Evolutionary conservation across 2,888 invertebrate genomes (phyloP), one percentile per base, ranked within the genome.

Genomic region (Pilophorus perplexus): DNA sequence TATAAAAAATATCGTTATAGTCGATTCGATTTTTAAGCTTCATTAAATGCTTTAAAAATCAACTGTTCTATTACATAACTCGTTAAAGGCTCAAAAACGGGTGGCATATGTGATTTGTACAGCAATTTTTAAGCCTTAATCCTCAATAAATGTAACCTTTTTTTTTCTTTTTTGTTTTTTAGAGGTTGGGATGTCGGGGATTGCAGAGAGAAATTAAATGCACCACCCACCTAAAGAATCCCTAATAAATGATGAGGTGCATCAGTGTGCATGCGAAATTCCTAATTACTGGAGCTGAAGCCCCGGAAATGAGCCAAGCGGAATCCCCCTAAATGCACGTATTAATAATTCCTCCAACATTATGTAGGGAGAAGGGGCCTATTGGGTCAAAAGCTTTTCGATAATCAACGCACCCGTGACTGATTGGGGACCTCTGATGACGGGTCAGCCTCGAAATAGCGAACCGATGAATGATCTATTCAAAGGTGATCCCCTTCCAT

Each of bases 291-390:
- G 20, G 42, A 42, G 14, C 42, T 25, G 59, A 59, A 59, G 59
- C 59, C 59, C 40, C 42, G 42, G 59, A 55, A 55, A 40, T 59
- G 42, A 59, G 42, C 42, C 6, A 3, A 14, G 2, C 16, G 18
- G 42, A 59, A 59, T 42, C 59, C 59, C 42, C 12, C 42, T 59
- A 59, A 59, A 59, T 59, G 59, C 59, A 23, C 59, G 59, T 59
- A 42, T 59, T 42, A 59, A 59, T 59, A 59, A 59, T 59, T 59
- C 27, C 59, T 14, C 22, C 25, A 22, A 27, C 33, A 59, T 23
- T 42, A 59, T 38, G 18, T n/a, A n/a, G n/a, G n/a, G n/a, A n/a
- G n/a, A n/a, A n/a, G n/a, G n/a, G n/a, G n/a, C 42, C 59, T 42
- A 59, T 59, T 55, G 42, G 59, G 27, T 25, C 59, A 25, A 42